These are phyloP conservation scores for Tanypteryx hageni DNA, from an alignment of 2,888 invertebrate species.

Conservation along the genomic window DNA sequence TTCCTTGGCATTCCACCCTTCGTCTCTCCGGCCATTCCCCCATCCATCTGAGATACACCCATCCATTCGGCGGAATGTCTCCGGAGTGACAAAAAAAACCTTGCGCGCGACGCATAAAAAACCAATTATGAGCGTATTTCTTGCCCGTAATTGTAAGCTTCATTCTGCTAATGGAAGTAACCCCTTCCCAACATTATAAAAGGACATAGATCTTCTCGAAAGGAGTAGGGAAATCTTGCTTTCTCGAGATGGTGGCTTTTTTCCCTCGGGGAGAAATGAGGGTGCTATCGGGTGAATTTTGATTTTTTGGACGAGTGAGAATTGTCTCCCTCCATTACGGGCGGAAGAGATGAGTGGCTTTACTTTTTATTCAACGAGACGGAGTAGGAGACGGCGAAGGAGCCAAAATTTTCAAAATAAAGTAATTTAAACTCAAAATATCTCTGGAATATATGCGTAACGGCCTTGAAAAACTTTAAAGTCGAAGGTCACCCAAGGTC, in stretches of 20 bases:
- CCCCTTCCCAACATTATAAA: constrained; percentile 27
- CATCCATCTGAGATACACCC: background rate
- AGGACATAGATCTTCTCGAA: background rate
- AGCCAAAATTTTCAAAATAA: too few relatives aligned
- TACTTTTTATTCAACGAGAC: too few relatives aligned
- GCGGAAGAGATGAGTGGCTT: too few relatives aligned
- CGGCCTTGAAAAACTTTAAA: too few relatives aligned
- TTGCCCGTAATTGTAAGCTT: constrained; percentile 46
- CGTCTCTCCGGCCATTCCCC: background rate
- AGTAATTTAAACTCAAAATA: too few relatives aligned
- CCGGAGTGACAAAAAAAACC: constrained; percentile 13
- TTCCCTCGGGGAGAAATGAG: background rate
- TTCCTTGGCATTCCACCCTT: constrained; percentile 15
- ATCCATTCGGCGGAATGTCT: background rate
- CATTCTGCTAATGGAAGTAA: constrained; percentile 46
- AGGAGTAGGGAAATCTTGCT: background rate
- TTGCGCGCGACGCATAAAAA: constrained; percentile 36
- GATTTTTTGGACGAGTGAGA: background rate
- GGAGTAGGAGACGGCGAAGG: too few relatives aligned
- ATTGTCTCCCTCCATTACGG: background rate
- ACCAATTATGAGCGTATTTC: constrained; percentile 46
- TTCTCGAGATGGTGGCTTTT: background rate
- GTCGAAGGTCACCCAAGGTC: too few relatives aligned
- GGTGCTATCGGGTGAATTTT: background rate
- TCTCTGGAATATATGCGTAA: too few relatives aligned